Evolutionary conservation across 2,797 vertebrate genomes (phyloP).

Genomic region (Synaphobranchus kaupii): DNA sequence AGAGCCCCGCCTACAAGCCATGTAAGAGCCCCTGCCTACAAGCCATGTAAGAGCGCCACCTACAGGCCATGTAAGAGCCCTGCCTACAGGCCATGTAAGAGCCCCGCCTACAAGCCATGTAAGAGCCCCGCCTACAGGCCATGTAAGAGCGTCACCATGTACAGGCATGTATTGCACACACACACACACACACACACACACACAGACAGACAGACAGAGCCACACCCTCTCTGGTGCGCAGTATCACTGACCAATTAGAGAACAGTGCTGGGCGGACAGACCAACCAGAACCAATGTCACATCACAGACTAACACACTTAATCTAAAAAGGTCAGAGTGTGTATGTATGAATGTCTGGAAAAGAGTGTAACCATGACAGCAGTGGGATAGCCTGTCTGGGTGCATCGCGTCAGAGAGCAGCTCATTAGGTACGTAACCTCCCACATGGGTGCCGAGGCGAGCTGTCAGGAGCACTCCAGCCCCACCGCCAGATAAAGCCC

Average conservation of each 20-base stretch:
- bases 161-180: too few species aligned
- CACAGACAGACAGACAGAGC: not conserved
- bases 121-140: too few species aligned
- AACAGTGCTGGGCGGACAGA: too few species aligned
- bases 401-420: not conserved
- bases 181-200: not conserved
- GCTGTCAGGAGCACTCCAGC: not conserved
- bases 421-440: slow-evolving; percentile 8
- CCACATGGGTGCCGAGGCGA: not conserved
- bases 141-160: too few species aligned
- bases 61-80: too few species aligned
- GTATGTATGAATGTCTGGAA: not conserved
- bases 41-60: too few species aligned
- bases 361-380: not conserved
- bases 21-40: too few species aligned
- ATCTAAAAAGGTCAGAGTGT: too few species aligned
- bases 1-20: too few species aligned
- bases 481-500: too few species aligned
- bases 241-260: not conserved
- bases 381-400: not conserved
- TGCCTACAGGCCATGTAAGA: too few species aligned
- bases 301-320: not conserved
- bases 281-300: not conserved
- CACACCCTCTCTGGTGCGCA: not conserved
- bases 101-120: too few species aligned